Evolutionary conservation across 2,888 invertebrate genomes (phyloP).

Genomic region (Osedax frankpressi): DNA sequence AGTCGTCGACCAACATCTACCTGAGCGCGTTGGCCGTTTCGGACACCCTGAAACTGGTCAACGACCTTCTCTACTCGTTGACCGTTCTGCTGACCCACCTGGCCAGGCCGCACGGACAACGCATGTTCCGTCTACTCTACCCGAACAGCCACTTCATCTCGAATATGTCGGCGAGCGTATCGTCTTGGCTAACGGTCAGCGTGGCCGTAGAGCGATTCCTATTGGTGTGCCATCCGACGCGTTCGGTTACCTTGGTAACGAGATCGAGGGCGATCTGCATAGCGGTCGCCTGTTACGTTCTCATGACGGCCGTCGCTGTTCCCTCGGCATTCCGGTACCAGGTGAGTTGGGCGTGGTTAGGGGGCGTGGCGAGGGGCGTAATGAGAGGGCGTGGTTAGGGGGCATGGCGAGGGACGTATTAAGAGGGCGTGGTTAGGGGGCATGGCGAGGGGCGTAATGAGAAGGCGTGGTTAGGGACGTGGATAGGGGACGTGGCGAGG

Average conservation of each 20-base stretch:
- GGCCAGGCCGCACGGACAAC: constrained; percentile 26
- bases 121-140: constrained; percentile 33
- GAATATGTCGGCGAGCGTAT: constrained; percentile 35
- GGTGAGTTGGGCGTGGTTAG: background rate
- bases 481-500: constrained; percentile 21
- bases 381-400: no score
- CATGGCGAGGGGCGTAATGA: no score
- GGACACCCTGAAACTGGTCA: constrained; percentile 37
- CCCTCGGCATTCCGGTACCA: constrained; percentile 29
- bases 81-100: background rate
- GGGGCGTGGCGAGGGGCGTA: no score
- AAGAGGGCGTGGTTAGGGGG: no score
- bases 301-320: constrained; percentile 26
- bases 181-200: constrained; percentile 39
- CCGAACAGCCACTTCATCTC: constrained; percentile 41
- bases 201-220: constrained; percentile 41
- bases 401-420: no score
- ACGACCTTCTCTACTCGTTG: constrained; percentile 36
- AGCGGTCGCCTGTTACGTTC: constrained; percentile 25
- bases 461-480: no score
- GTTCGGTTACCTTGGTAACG: constrained; percentile 31
- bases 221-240: constrained; percentile 35
- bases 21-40: constrained; percentile 37
- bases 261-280: constrained; percentile 31
- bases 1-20: constrained; percentile 38